Evolutionary conservation across 2,888 invertebrate genomes (phyloP).

Genomic region (Alloplasta piceator): DNA sequence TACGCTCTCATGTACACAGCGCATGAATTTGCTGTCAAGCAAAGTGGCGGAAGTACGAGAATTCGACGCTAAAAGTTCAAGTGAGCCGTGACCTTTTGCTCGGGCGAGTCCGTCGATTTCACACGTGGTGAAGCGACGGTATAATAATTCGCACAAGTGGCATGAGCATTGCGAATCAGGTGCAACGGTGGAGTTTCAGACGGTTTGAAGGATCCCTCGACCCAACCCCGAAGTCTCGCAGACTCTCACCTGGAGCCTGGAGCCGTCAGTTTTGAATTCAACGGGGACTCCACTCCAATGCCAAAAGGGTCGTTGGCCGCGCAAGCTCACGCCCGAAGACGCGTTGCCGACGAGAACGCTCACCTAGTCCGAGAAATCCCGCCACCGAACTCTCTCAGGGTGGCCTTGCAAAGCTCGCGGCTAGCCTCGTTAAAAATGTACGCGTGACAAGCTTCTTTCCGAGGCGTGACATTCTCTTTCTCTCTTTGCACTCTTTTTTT

Average conservation of each 20-base stretch:
- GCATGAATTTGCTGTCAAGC: too few relatives aligned
- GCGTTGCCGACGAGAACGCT: neutral
- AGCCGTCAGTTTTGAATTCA: slow-evolving; percentile 23
- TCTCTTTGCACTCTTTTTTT: too few relatives aligned
- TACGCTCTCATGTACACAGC: slow-evolving; percentile 6
- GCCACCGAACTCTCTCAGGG: neutral
- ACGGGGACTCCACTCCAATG: neutral
- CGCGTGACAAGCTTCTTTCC: slow-evolving; percentile 75
- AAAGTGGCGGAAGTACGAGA: neutral
- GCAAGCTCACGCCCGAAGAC: neutral
- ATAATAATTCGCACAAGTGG: slow-evolving; percentile 1
- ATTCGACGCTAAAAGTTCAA: too few relatives aligned
- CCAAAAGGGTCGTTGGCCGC: neutral
- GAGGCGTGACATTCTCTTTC: slow-evolving; percentile 63
- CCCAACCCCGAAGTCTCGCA: neutral
- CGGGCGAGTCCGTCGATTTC: too few relatives aligned
- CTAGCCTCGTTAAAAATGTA: slow-evolving; percentile 76
- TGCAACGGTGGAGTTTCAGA: slow-evolving; percentile 32
- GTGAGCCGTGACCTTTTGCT: too few relatives aligned
- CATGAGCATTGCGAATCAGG: slow-evolving; percentile 41
- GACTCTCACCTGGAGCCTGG: slow-evolving; percentile 36
- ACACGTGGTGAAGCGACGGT: too few relatives aligned
- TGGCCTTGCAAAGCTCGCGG: slow-evolving; percentile 42
- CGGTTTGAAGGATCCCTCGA: slow-evolving; percentile 35
- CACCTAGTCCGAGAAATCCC: too few relatives aligned